A percentile compares a stretch with the other conserved stretches of the same genome.
phyloP scores from a whole-genome alignment of 1,140 invertebrate genomes.

The Hyles euphorbiae region DNA sequence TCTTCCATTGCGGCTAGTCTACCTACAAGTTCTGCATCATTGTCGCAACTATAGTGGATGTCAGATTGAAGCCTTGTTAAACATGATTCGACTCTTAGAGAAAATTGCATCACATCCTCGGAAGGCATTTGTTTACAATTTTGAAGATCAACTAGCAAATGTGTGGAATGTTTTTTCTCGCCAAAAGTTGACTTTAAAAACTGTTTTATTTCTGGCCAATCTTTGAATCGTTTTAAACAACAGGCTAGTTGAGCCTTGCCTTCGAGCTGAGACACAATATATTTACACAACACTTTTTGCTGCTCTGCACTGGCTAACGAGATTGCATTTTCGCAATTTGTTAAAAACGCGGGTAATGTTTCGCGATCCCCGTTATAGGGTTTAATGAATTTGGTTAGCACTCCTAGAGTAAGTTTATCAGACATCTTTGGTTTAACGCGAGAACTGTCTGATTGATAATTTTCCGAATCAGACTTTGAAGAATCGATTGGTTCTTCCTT shows the following conservation, averaged over 20 bases:
- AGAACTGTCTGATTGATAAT: not conserved
- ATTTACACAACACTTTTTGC: slow-evolving; percentile 21
- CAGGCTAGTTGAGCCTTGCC: slow-evolving; percentile 7
- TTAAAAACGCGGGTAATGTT: slow-evolving; percentile 18
- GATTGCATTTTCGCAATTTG: slow-evolving; percentile 23
- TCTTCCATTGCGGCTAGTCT: slow-evolving; percentile 33
- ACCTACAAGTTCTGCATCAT: slow-evolving; percentile 18
- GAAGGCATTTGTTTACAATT: slow-evolving; percentile 15
- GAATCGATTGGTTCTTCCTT: not conserved
- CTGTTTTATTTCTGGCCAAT: slow-evolving; percentile 17
- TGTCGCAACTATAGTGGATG: slow-evolving; percentile 16
- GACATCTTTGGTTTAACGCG: not conserved
- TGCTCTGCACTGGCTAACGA: slow-evolving; percentile 12
- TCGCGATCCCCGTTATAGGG: slow-evolving; percentile 18
- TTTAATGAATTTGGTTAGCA: slow-evolving; percentile 22
- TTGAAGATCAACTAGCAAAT: slow-evolving; percentile 29
- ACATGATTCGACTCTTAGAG: slow-evolving; percentile 19
- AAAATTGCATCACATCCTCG: slow-evolving; percentile 25
- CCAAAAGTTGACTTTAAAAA: slow-evolving; percentile 28
- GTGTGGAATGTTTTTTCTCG: slow-evolving; percentile 27
- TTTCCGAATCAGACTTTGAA: not conserved
- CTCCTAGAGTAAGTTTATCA: slow-evolving; percentile 5
- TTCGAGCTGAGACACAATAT: slow-evolving; percentile 23
- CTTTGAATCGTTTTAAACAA: slow-evolving; percentile 19
- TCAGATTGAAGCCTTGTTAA: slow-evolving; percentile 28